These are phyloP conservation scores for Nannospalax galili DNA, from an alignment of 2,113 vertebrate genomes.

Conservation along the genomic window DNA sequence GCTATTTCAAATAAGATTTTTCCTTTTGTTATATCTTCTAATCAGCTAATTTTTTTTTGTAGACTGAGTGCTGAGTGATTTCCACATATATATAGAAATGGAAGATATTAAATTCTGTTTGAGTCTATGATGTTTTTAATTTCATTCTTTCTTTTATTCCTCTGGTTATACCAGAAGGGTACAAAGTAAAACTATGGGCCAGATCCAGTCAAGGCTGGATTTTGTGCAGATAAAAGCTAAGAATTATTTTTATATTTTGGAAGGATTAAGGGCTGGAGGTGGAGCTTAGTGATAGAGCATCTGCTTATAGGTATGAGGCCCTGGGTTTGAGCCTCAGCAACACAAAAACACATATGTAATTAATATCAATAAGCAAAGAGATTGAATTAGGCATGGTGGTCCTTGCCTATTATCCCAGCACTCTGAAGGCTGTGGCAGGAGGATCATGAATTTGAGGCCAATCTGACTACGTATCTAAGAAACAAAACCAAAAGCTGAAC, in stretches of 20 bases:
- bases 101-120: slow-evolving; percentile 38
- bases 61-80: slow-evolving; percentile 42
- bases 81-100: slow-evolving; percentile 21
- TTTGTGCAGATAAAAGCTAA: not conserved
- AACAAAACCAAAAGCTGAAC: not conserved
- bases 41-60: slow-evolving; percentile 22
- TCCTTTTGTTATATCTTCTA: slow-evolving; percentile 40
- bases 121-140: slow-evolving; percentile 23
- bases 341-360: not conserved
- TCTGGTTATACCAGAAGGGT: not conserved
- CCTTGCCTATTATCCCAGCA: not conserved
- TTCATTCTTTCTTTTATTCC: not conserved
- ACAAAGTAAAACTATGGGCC: not conserved
- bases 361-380: not conserved
- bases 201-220: not conserved
- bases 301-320: not conserved
- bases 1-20: slow-evolving; percentile 33
- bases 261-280: not conserved
- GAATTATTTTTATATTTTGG: not conserved
- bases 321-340: not conserved
- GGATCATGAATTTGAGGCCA: not conserved
- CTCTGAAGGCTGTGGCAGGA: not conserved
- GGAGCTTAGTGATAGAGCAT: not conserved
- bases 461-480: not conserved
- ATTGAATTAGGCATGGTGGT: not conserved